Conservation (phyloP, 2,797 vertebrate genomes). For the Poecilia picta region DNA sequence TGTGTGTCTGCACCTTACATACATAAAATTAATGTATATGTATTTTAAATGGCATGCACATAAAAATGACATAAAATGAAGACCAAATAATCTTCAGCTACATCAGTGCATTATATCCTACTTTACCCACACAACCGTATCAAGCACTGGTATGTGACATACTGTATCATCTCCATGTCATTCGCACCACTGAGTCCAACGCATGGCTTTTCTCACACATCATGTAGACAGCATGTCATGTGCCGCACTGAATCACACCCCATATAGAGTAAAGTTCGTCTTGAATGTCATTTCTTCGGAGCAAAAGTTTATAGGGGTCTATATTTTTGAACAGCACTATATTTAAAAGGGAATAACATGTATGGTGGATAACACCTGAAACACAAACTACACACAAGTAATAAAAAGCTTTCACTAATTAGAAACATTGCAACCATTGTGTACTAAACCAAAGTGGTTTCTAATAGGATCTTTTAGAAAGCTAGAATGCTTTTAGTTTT, state of each 20-base stretch:
- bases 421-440: neutral
- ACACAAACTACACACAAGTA: neutral
- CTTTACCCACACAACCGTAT: constrained; percentile 14
- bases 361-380: neutral
- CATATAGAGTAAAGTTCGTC: neutral
- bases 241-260: constrained; percentile 8
- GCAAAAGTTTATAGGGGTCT: constrained; percentile 1
- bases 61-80: constrained; percentile 24
- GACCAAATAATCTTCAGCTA: constrained; percentile 14
- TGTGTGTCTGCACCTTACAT: neutral
- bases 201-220: constrained; percentile 20
- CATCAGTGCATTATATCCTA: constrained; percentile 22
- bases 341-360: constrained; percentile 12
- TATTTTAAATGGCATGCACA: constrained; percentile 40
- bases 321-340: constrained; percentile 22
- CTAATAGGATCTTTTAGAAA: neutral
- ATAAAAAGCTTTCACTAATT: neutral
- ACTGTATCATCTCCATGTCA: constrained; percentile 20
- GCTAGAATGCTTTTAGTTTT: neutral
- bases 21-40: constrained; percentile 12
- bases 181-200: constrained; percentile 7
- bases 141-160: constrained; percentile 4
- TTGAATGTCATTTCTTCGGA: constrained; percentile 24
- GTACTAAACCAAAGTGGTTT: neutral
- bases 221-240: constrained; percentile 12